Percentiles rank a stretch among this genome's conserved stretches.
Conservation (phyloP, 2,113 vertebrate genomes). For the Apeltes quadracus region DNA sequence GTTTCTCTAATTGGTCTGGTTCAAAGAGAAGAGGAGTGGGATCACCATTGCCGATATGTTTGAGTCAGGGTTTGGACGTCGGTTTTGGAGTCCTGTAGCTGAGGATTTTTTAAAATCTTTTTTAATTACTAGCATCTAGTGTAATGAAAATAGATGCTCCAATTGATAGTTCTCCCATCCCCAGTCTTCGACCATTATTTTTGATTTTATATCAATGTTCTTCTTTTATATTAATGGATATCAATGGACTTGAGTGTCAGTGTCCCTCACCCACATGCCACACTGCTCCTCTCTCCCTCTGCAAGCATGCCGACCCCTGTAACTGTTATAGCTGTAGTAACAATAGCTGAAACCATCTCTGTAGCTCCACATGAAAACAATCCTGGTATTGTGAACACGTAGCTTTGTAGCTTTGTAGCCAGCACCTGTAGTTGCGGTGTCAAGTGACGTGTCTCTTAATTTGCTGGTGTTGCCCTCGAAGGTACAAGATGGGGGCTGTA, state of each 20-base stretch:
- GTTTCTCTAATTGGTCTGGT: slow-evolving; percentile 41
- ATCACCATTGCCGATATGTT: slow-evolving; percentile 35
- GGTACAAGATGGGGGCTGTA: slow-evolving; percentile 65
- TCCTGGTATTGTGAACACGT: slow-evolving; percentile 39
- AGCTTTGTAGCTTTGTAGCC: slow-evolving; percentile 54
- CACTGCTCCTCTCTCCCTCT: slow-evolving; percentile 83
- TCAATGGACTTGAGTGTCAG: slow-evolving; percentile 84
- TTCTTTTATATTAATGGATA: slow-evolving; percentile 84
- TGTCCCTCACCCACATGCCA: slow-evolving; percentile 85
- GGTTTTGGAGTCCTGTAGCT: slow-evolving; percentile 25
- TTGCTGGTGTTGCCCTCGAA: slow-evolving; percentile 71
- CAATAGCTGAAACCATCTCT: slow-evolving; percentile 34
- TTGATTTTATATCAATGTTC: slow-evolving; percentile 85
- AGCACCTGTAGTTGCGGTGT: slow-evolving; percentile 65
- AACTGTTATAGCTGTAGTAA: slow-evolving; percentile 73
- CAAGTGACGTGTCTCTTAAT: slow-evolving; percentile 72
- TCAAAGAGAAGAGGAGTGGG: slow-evolving; percentile 48
- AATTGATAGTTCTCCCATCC: slow-evolving; percentile 71
- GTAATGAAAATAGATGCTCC: slow-evolving; percentile 38
- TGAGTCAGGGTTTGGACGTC: slow-evolving; percentile 27
- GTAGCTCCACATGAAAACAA: slow-evolving; percentile 17
- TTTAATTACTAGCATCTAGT: slow-evolving; percentile 47
- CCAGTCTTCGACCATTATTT: slow-evolving; percentile 80
- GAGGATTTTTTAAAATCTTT: too few species aligned
- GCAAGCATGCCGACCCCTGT: slow-evolving; percentile 77